Evolutionary conservation across 2,888 invertebrate species (phyloP), one percentile per base, ranked within the genome.

Genomic region (Dolichomitus sp.): DNA sequence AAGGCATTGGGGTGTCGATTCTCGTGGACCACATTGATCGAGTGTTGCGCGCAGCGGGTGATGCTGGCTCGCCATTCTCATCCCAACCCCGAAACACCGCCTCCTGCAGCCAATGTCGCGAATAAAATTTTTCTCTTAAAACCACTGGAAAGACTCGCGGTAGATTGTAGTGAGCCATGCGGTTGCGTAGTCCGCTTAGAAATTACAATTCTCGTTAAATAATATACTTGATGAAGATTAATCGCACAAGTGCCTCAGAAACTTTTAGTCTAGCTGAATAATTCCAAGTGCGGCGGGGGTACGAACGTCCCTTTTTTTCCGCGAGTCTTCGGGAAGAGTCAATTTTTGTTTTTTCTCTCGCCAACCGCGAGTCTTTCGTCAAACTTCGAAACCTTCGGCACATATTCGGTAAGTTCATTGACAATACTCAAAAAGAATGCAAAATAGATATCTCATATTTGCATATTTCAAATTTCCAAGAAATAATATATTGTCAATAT

Each of bases 1-100:
- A 88, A 81, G 87, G 84, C 86, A 9, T 23, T 85, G 70, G 86
- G 86, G 82, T 86, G 84, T 83, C 85, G 85, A 86, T 61, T 61
- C 76, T 76, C 80, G 68, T 86, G 90, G 88, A 88, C 88, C 89
- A 87, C 85, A 91, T 91, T 89, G 91, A 91, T 91, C 90, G 90
- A 88, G 89, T 83, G 90, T 87, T 88, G 91, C 91, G 91, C 90
- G 84, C 80, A 84, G 85, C 85, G 85, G 84, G 82, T 74, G 75
- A 86, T 83, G 87, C 86, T 81, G 76, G 61, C 86, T 81, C 74
- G 61, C 86, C 84, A 88, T 88, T 91, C 89, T 89, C 83, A 87
- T 80, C 84, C 86, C 90, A 86, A 89, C 88, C 89, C 88, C 89
- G 85, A 87, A 85, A 87, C 83, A 85, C 86, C 86, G 84, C 81